phyloP scores from a whole-genome alignment of 2,888 invertebrate species.

The Crepidodera aurea region DNA sequence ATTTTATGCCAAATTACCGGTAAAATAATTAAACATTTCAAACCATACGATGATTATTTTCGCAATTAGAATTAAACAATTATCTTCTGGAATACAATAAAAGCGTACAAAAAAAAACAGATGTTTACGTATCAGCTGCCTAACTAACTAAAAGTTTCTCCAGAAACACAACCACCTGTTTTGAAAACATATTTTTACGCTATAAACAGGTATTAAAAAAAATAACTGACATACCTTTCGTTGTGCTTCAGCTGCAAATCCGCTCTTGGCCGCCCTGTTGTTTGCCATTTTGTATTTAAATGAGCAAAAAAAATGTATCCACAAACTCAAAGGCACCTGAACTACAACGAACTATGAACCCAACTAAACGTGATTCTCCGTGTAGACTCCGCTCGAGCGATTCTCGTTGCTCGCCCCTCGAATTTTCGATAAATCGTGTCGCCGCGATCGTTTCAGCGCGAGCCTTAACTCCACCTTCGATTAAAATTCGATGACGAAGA shows the following conservation, averaged over 20 bases:
- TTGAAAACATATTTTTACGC: neutral
- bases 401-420: slow-evolving; percentile 4
- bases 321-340: slow-evolving; percentile 32
- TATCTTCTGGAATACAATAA: too few species aligned
- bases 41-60: too few species aligned
- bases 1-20: too few species aligned
- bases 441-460: slow-evolving; percentile 9
- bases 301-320: slow-evolving; percentile 22
- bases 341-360: slow-evolving; percentile 35
- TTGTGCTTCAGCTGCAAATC: slow-evolving; percentile 96
- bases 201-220: neutral
- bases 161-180: slow-evolving; percentile 32
- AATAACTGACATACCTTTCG: slow-evolving; percentile 74
- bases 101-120: too few species aligned
- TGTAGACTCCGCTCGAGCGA: neutral
- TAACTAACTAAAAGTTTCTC: neutral
- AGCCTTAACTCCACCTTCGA: slow-evolving; percentile 32
- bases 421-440: slow-evolving; percentile 4
- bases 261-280: slow-evolving; percentile 87
- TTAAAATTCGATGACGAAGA: slow-evolving; percentile 40
- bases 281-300: slow-evolving; percentile 70
- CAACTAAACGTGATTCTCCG: slow-evolving; percentile 29
- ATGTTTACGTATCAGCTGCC: too few species aligned
- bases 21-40: too few species aligned
- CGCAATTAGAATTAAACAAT: too few species aligned